Percentiles rank a stretch among this genome's conserved stretches.
Evolutionary conservation across 1,140 invertebrate species (phyloP).

Genomic region (Diorhabda sublineata): DNA sequence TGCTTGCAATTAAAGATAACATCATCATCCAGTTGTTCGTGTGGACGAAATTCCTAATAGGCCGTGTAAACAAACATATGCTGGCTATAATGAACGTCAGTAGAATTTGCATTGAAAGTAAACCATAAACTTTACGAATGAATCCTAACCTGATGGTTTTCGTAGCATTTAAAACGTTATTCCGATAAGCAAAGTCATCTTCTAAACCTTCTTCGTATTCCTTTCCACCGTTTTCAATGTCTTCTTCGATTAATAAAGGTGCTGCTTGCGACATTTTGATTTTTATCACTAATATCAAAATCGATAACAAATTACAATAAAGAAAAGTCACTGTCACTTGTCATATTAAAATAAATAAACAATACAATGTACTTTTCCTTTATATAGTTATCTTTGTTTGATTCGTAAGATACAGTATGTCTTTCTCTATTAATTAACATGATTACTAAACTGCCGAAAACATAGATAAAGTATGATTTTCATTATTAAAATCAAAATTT

Average conservation of each 20-base stretch:
- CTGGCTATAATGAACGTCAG: constrained; percentile 64
- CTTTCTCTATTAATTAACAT: too few relatives aligned
- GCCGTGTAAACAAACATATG: constrained; percentile 59
- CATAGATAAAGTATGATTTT: too few relatives aligned
- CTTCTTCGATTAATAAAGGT: constrained; percentile 53
- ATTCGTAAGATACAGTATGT: too few relatives aligned
- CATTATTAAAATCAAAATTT: too few relatives aligned
- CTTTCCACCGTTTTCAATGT: constrained; percentile 59
- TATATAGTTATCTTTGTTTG: too few relatives aligned
- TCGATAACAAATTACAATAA: too few relatives aligned
- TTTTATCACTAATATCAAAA: too few relatives aligned
- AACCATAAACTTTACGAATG: constrained; percentile 79
- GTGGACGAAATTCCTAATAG: constrained; percentile 65
- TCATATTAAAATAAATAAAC: too few relatives aligned
- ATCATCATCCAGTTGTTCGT: constrained; percentile 63
- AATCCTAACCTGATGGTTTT: constrained; percentile 67
- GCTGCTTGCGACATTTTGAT: constrained; percentile 27
- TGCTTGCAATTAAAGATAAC: constrained; percentile 55
- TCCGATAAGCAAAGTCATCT: constrained; percentile 66
- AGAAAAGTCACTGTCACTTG: too few relatives aligned
- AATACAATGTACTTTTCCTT: too few relatives aligned
- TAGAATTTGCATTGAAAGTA: constrained; percentile 69
- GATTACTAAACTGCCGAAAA: too few relatives aligned
- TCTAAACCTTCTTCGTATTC: constrained; percentile 51
- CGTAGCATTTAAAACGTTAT: constrained; percentile 63